Evolutionary conservation across 2,113 vertebrate species (phyloP).

Genomic region (Chaetops frenatus): DNA sequence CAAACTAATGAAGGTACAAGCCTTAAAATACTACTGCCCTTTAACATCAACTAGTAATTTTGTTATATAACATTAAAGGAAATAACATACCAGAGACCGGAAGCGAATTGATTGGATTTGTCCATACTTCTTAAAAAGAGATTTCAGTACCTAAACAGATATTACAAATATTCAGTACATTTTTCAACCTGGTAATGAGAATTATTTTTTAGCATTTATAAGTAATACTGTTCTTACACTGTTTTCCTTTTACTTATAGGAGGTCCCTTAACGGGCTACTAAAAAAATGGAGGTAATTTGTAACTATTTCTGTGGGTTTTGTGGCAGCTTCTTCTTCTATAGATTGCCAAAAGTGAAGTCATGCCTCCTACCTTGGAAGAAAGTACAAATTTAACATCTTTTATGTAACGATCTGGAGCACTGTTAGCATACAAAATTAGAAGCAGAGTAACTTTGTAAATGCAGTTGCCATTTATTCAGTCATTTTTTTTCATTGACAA

Average conservation of each 20-base stretch:
- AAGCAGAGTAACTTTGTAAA: background rate
- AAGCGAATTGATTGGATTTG: slow-evolving; percentile 87
- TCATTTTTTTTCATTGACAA: background rate
- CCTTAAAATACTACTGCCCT: background rate
- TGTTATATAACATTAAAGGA: background rate
- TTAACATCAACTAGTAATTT: background rate
- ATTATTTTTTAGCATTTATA: background rate
- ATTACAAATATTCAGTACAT: background rate
- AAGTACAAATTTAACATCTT: background rate
- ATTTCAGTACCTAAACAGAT: slow-evolving; percentile 75
- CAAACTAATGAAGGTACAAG: background rate
- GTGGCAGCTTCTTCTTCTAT: background rate
- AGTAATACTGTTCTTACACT: background rate
- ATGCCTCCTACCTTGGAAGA: background rate
- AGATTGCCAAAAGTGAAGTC: background rate
- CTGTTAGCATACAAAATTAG: background rate
- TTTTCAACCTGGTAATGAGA: background rate
- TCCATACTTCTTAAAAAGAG: slow-evolving; percentile 83
- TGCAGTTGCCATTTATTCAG: background rate
- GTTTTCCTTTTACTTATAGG: background rate
- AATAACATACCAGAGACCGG: slow-evolving; percentile 84
- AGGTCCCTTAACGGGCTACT: background rate
- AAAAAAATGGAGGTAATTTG: background rate
- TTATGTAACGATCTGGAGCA: background rate
- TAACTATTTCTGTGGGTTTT: background rate